Evolutionary conservation across 92 coral and sea anemone genomes (phyloP).

Genomic region (Virgularia gustaviana): DNA sequence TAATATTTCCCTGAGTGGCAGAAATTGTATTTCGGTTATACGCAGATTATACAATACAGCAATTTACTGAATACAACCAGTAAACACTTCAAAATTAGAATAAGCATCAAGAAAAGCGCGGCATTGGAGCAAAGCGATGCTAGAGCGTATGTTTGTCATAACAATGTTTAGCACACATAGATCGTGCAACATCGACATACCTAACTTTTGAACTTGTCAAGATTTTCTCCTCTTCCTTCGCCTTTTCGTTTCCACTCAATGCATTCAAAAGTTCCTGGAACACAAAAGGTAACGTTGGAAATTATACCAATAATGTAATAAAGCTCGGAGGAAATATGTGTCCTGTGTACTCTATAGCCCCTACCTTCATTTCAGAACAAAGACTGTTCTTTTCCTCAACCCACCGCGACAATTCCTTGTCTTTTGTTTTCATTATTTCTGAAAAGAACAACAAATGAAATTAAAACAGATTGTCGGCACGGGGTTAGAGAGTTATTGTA

Average conservation of each 20-base stretch:
- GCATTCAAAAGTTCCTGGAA: slow-evolving; percentile 57
- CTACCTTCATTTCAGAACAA: slow-evolving; percentile 81
- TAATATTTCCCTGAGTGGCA: slow-evolving; percentile 46
- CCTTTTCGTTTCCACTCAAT: slow-evolving; percentile 67
- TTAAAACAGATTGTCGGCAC: background rate
- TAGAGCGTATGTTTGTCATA: no score
- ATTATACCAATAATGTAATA: background rate
- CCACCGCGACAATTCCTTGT: slow-evolving; percentile 37
- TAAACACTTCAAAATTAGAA: no score
- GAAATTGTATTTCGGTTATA: no score
- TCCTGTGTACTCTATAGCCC: no score
- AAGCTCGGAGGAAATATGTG: background rate
- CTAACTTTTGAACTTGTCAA: slow-evolving; percentile 12
- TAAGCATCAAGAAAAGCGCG: no score
- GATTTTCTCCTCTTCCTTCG: slow-evolving; percentile 25
- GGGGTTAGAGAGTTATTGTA: background rate
- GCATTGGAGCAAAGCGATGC: no score
- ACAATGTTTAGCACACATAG: no score
- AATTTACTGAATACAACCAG: no score
- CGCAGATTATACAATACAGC: no score
- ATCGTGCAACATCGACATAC: no score
- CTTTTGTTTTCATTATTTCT: slow-evolving; percentile 73
- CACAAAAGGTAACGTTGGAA: background rate
- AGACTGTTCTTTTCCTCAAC: slow-evolving; percentile 57
- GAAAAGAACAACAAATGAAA: slow-evolving; percentile 8